These are phyloP conservation scores for Polyergus mexicanus DNA, from an alignment of 1,140 invertebrate species.

Conservation along the genomic window DNA sequence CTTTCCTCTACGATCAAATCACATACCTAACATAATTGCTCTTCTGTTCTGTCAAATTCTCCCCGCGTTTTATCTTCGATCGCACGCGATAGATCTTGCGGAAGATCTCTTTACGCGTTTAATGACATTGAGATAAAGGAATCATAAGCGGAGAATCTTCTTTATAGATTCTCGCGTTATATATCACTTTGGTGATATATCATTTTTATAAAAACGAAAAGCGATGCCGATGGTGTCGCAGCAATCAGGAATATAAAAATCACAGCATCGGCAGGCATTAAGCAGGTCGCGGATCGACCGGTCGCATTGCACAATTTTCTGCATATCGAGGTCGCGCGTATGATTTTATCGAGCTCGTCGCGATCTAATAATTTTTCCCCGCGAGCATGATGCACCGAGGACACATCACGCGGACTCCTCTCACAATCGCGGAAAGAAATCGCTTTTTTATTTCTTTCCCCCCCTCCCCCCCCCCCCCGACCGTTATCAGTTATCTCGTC, in stretches of 20 bases:
- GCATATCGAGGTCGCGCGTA: conserved; percentile 45
- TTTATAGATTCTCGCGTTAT: background rate
- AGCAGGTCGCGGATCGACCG: background rate
- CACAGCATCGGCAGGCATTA: conserved; percentile 13
- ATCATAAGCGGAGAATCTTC: background rate
- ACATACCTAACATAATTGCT: conserved; percentile 45
- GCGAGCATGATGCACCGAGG: conserved; percentile 16
- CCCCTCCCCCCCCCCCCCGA: too few species aligned
- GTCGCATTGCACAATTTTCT: conserved; percentile 46
- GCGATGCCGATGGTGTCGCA: background rate
- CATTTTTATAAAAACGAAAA: background rate
- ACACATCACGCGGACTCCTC: background rate
- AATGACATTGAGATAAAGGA: background rate
- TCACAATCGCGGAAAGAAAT: background rate
- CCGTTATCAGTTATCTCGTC: conserved; percentile 40
- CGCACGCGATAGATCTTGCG: conserved; percentile 14
- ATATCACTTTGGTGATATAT: background rate
- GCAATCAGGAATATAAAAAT: conserved; percentile 5
- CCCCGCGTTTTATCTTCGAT: conserved; percentile 23
- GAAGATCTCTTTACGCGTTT: background rate
- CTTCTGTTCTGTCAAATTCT: background rate
- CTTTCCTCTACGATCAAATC: conserved; percentile 64
- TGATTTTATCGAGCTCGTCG: conserved; percentile 48
- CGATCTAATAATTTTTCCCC: conserved; percentile 52
- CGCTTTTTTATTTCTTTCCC: background rate